phyloP scores from a whole-genome alignment of 2,888 invertebrate genomes.

The Oxyteleia sp. region DNA sequence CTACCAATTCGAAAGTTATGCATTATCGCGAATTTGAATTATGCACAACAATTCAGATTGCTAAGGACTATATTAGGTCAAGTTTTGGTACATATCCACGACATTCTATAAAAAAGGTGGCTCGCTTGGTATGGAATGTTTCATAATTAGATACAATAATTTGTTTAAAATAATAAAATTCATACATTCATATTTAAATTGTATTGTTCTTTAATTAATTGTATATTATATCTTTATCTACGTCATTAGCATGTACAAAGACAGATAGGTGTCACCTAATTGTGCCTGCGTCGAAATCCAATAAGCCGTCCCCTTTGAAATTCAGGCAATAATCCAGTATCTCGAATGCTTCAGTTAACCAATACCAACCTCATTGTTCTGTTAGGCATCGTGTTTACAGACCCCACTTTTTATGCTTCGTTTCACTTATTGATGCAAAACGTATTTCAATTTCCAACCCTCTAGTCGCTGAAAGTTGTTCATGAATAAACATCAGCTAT shows the following conservation, averaged over 20 bases:
- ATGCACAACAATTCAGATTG: too few species aligned
- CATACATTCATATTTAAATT: too few species aligned
- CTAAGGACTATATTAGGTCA: too few species aligned
- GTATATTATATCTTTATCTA: slow-evolving; percentile 26
- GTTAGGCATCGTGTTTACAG: slow-evolving; percentile 28
- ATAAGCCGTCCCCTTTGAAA: slow-evolving; percentile 49
- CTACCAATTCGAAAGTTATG: too few species aligned
- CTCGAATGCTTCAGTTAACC: slow-evolving; percentile 34
- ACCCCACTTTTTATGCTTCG: slow-evolving; percentile 15
- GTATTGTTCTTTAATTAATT: slow-evolving; percentile 44
- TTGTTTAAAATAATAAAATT: too few species aligned
- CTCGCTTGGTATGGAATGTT: too few species aligned
- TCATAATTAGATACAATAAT: too few species aligned
- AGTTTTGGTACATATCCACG: too few species aligned
- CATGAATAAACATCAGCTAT: neutral
- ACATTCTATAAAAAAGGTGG: too few species aligned
- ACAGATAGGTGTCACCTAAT: slow-evolving; percentile 52
- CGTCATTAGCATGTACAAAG: slow-evolving; percentile 52
- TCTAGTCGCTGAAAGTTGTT: slow-evolving; percentile 9
- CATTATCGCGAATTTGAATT: too few species aligned
- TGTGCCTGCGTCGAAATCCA: slow-evolving; percentile 37
- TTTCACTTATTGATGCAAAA: slow-evolving; percentile 28
- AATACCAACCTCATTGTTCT: slow-evolving; percentile 30
- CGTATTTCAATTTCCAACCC: slow-evolving; percentile 26
- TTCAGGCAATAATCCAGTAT: slow-evolving; percentile 35